Evolutionary conservation across 2,888 invertebrate species (phyloP).

Genomic region (Pterostichus niger): DNA sequence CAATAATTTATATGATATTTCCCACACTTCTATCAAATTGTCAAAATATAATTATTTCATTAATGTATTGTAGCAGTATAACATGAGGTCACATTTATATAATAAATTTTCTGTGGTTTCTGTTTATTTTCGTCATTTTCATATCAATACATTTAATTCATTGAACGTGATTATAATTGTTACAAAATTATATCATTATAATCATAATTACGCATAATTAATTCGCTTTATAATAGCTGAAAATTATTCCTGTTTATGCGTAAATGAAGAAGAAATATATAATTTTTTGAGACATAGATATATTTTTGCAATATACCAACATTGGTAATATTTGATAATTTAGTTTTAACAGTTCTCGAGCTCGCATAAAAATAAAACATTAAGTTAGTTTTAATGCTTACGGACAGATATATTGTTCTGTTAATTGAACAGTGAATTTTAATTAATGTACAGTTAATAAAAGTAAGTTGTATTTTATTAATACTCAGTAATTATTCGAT

Average conservation of each 20-base stretch:
- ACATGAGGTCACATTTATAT: constrained; percentile 40
- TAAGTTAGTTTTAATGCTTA: too few species aligned
- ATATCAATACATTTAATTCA: constrained; percentile 52
- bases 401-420: too few species aligned
- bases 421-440: too few species aligned
- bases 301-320: too few species aligned
- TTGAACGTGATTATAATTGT: constrained; percentile 42
- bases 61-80: constrained; percentile 37
- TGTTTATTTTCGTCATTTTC: constrained; percentile 49
- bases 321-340: too few species aligned
- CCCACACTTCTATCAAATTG: constrained; percentile 47
- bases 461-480: too few species aligned
- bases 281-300: too few species aligned
- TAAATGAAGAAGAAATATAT: too few species aligned
- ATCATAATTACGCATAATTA: constrained; percentile 33
- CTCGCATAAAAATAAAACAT: too few species aligned
- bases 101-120: constrained; percentile 51
- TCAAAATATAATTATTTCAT: constrained; percentile 52
- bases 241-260: background rate
- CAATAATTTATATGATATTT: constrained; percentile 55
- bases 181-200: constrained; percentile 48
- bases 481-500: too few species aligned
- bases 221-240: constrained; percentile 5
- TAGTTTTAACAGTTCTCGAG: too few species aligned
- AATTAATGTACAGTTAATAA: too few species aligned